Percentiles rank a stretch among this genome's conserved stretches.
Evolutionary conservation across 2,113 vertebrate genomes (phyloP).

Genomic region (Silurus glanis): DNA sequence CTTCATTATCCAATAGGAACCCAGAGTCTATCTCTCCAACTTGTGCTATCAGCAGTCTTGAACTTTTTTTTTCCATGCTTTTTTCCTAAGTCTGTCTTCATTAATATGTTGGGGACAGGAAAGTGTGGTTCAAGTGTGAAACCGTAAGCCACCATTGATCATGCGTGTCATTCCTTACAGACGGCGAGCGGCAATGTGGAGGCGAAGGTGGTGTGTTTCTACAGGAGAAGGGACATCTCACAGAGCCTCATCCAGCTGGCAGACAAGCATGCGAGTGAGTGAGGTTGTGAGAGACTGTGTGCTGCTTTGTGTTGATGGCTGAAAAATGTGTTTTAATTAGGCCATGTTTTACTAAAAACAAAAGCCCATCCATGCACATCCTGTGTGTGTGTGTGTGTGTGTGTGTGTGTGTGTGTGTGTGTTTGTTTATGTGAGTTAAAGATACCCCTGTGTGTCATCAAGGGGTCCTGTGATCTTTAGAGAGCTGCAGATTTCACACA

Average conservation of each 20-base stretch:
- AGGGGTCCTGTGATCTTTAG: conserved; percentile 20
- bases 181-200: conserved; percentile 96
- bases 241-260: conserved; percentile 98
- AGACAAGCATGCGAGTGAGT: conserved; percentile 95
- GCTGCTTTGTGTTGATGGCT: background rate
- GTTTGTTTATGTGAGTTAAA: too few relatives aligned
- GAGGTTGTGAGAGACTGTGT: conserved; percentile 5
- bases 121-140: conserved; percentile 11
- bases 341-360: conserved; percentile 35
- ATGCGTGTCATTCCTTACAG: conserved; percentile 71
- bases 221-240: conserved; percentile 94
- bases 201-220: conserved; percentile 98
- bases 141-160: conserved; percentile 15
- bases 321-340: conserved; percentile 35
- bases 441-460: conserved; percentile 15
- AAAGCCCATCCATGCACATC: conserved; percentile 5
- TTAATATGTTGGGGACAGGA: conserved; percentile 25
- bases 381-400: conserved; percentile 5
- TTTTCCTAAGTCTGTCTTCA: background rate
- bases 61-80: background rate
- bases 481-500: conserved; percentile 16
- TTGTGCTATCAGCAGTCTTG: background rate
- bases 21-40: background rate
- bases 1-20: background rate
- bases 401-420: conserved; percentile 9